Percentiles rank a stretch among this genome's conserved stretches.
phyloP scores from a whole-genome alignment of 2,797 vertebrate genomes.

The Alosa sapidissima region DNA sequence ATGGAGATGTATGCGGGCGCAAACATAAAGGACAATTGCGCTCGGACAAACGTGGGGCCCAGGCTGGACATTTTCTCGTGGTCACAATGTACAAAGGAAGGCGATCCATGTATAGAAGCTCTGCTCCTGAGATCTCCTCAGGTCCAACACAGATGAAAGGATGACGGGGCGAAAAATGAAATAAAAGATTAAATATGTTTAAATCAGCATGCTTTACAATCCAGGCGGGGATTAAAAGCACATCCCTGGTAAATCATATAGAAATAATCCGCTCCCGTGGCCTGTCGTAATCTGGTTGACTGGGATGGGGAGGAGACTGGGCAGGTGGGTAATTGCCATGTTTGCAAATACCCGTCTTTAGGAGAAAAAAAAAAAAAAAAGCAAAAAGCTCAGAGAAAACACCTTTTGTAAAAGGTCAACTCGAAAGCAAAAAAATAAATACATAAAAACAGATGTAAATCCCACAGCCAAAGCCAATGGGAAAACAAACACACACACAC shows the following conservation, averaged over 20 bases:
- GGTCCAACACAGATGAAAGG: neutral
- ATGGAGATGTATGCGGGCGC: neutral
- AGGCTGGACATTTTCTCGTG: neutral
- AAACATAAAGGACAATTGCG: neutral
- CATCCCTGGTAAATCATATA: slow-evolving; percentile 50
- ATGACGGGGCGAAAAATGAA: slow-evolving; percentile 38
- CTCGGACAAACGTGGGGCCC: neutral
- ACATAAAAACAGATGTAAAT: slow-evolving; percentile 14
- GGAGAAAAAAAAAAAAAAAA: slow-evolving; percentile 22
- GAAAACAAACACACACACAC: neutral
- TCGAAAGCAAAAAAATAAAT: neutral
- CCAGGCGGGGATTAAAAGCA: slow-evolving; percentile 66
- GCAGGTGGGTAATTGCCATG: slow-evolving; percentile 54
- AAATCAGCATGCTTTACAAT: slow-evolving; percentile 60
- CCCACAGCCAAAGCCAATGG: neutral
- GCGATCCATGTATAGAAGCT: neutral
- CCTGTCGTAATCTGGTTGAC: slow-evolving; percentile 44
- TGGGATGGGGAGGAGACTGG: neutral
- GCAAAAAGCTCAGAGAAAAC: slow-evolving; percentile 26
- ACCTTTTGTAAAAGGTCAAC: slow-evolving; percentile 26
- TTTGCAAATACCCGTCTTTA: slow-evolving; percentile 59
- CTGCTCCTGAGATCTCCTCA: neutral
- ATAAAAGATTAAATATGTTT: slow-evolving; percentile 46
- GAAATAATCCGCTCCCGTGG: slow-evolving; percentile 64
- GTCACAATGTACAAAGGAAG: neutral